A percentile compares a stretch with the other conserved stretches of the same genome.
Conservation (phyloP, 2,888 invertebrate species). For the Chrysomela aeneicollis region DNA sequence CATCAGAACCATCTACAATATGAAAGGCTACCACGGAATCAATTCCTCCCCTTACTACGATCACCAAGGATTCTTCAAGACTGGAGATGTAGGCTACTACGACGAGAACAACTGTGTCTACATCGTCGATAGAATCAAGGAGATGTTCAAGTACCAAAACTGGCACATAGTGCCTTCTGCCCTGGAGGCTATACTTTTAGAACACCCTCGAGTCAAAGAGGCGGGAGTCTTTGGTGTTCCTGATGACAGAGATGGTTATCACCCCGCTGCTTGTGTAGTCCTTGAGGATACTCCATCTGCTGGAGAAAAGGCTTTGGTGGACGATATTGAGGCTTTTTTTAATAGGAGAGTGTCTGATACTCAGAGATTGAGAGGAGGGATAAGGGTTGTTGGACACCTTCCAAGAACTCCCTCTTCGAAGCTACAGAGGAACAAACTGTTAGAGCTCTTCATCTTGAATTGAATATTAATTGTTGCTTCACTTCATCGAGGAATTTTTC, state of each 20-base stretch:
- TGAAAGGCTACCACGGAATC: constrained; percentile 58
- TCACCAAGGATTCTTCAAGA: constrained; percentile 48
- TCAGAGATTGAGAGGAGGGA: constrained; percentile 49
- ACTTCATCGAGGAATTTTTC: no score
- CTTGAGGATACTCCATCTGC: constrained; percentile 18
- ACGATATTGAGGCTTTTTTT: constrained; percentile 45
- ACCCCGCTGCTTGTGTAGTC: constrained; percentile 36
- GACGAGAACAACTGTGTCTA: constrained; percentile 50
- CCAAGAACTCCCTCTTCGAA: constrained; percentile 50
- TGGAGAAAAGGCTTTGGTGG: not conserved
- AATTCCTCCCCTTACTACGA: constrained; percentile 45
- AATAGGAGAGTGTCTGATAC: constrained; percentile 46
- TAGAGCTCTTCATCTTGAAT: constrained; percentile 3
- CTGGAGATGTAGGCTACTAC: constrained; percentile 52
- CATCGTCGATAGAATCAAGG: constrained; percentile 50
- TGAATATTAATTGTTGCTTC: not conserved
- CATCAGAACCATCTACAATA: constrained; percentile 55
- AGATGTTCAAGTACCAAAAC: constrained; percentile 51
- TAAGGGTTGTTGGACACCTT: constrained; percentile 44
- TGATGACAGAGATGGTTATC: constrained; percentile 45
- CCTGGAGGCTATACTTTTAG: constrained; percentile 46
- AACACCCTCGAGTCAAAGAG: constrained; percentile 48
- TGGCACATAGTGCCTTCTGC: constrained; percentile 53
- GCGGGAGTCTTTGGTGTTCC: constrained; percentile 51
- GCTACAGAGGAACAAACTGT: constrained; percentile 21